These are phyloP conservation scores for Uromys caudimaculatus DNA, from an alignment of 2,797 vertebrate species.

Conservation along the genomic window DNA sequence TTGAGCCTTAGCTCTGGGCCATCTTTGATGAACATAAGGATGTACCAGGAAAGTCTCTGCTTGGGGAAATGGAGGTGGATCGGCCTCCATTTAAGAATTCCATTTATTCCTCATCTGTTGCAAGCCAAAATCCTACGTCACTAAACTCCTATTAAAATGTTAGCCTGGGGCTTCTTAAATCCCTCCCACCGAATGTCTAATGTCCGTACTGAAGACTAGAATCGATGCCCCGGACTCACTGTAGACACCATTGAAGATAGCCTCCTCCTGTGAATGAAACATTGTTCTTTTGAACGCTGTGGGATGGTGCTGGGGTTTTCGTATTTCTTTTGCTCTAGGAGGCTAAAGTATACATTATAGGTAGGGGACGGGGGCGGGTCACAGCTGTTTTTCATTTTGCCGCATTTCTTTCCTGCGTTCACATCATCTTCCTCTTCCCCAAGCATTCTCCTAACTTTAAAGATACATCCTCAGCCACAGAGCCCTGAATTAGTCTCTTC, in stretches of 20 bases:
- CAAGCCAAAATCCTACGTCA: neutral
- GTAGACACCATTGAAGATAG: neutral
- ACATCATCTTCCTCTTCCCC: neutral
- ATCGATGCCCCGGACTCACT: rapidly evolving
- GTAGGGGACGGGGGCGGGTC: neutral
- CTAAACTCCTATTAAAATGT: neutral
- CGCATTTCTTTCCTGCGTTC: neutral
- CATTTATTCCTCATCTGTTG: neutral
- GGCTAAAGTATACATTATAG: neutral
- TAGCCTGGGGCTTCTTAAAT: neutral
- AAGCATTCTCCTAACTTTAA: neutral
- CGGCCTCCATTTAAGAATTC: neutral
- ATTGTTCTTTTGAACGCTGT: neutral
- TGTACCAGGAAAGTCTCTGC: neutral
- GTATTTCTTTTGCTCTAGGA: neutral
- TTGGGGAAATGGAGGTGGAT: neutral
- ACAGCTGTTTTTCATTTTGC: neutral
- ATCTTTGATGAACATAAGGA: neutral
- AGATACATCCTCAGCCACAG: rapidly evolving
- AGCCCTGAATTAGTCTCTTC: neutral
- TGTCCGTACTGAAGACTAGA: neutral
- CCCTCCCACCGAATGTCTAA: neutral
- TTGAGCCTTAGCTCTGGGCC: neutral
- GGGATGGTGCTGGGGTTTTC: neutral
- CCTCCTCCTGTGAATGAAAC: neutral